Percentiles rank a stretch among this genome's conserved stretches.
Evolutionary conservation across 2,888 invertebrate species (phyloP).

Genomic region (Hesperia comma): DNA sequence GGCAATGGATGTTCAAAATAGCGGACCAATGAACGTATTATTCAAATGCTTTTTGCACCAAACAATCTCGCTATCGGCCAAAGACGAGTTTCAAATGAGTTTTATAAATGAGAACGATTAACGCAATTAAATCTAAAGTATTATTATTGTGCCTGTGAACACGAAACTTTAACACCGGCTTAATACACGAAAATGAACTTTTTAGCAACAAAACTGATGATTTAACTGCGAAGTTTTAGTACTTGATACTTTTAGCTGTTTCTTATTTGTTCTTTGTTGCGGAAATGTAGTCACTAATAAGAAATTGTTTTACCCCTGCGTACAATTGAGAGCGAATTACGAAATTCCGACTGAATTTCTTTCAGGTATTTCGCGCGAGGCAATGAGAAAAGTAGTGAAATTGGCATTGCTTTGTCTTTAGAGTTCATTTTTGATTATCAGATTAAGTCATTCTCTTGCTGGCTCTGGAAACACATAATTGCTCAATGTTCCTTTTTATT

Average conservation of each 20-base stretch:
- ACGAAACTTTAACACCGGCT: conserved; percentile 21
- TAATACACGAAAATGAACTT: conserved; percentile 5
- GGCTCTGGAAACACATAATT: too few species aligned
- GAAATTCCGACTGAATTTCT: background rate
- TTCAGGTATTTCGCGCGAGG: background rate
- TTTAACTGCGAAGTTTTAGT: conserved; percentile 24
- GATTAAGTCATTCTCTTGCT: background rate
- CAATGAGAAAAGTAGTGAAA: background rate
- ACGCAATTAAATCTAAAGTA: conserved; percentile 53
- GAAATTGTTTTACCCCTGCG: conserved; percentile 2
- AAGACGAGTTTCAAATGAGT: conserved; percentile 61
- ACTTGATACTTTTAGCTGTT: conserved; percentile 2
- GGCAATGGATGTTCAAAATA: too few species aligned
- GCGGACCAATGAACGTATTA: too few species aligned
- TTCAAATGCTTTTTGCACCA: conserved; percentile 29
- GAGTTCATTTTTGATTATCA: background rate
- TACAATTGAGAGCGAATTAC: background rate
- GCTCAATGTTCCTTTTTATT: too few species aligned
- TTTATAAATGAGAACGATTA: conserved; percentile 60
- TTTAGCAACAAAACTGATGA: conserved; percentile 5
- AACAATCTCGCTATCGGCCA: conserved; percentile 48
- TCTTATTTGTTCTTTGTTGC: background rate
- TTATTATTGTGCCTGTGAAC: conserved; percentile 41
- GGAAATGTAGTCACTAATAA: conserved; percentile 6
- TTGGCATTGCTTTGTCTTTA: background rate